phyloP scores from a whole-genome alignment of 2,113 vertebrate genomes.

The Salminus brasiliensis region DNA sequence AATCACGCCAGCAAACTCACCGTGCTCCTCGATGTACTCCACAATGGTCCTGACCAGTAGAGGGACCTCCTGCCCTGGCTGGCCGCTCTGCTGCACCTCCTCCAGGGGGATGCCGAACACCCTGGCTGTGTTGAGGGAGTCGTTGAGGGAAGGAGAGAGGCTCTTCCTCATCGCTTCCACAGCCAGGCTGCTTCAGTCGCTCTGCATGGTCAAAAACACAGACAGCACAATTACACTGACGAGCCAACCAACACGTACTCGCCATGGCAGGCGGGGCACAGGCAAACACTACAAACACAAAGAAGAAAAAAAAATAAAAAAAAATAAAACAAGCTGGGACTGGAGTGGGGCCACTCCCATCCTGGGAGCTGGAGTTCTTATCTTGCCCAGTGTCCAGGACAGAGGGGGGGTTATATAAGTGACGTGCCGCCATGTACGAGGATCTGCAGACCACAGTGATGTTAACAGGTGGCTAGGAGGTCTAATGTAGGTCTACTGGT shows the following conservation, averaged over 20 bases:
- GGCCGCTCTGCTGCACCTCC: constrained; percentile 92
- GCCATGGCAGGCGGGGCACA: constrained; percentile 15
- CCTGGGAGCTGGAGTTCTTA: neutral
- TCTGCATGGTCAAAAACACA: constrained; percentile 56
- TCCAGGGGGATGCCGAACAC: constrained; percentile 97
- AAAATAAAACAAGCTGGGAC: constrained; percentile 12
- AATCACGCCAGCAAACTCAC: constrained; percentile 73
- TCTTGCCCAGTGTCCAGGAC: neutral
- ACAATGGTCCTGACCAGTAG: constrained; percentile 94
- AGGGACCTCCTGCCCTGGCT: constrained; percentile 91
- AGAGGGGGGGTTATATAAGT: constrained; percentile 8
- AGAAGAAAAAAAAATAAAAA: neutral
- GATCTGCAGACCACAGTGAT: neutral
- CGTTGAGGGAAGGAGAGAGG: constrained; percentile 93
- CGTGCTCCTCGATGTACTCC: constrained; percentile 97
- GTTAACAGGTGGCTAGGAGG: constrained; percentile 22
- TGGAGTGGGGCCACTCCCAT: constrained; percentile 14
- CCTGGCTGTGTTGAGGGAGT: constrained; percentile 90
- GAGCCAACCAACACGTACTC: neutral
- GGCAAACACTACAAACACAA: constrained; percentile 17
- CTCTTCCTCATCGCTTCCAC: constrained; percentile 99
- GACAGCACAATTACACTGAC: neutral
- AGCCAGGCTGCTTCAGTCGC: constrained; percentile 91
- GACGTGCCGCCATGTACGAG: neutral
- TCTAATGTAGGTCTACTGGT: neutral